A percentile compares a stretch with the other conserved stretches of the same genome.
Evolutionary conservation across 2,797 vertebrate species (phyloP).

Genomic region (Gambusia yucatana): DNA sequence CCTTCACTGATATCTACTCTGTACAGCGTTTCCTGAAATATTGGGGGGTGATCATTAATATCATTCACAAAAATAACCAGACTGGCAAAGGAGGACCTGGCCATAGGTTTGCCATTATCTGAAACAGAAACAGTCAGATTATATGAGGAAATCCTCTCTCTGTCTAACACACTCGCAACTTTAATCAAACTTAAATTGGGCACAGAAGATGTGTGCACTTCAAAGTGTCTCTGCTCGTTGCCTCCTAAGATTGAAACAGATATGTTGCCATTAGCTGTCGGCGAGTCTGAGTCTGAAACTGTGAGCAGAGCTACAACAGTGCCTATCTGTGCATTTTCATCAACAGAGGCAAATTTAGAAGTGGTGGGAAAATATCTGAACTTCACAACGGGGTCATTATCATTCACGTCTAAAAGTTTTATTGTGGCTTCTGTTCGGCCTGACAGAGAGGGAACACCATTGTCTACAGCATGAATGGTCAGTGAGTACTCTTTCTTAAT

Average conservation of each 20-base stretch:
- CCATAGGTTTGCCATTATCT: conserved; percentile 84
- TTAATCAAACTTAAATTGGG: conserved; percentile 97
- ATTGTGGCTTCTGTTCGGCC: conserved; percentile 91
- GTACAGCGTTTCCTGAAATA: conserved; percentile 91
- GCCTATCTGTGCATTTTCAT: conserved; percentile 95
- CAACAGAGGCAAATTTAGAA: conserved; percentile 95
- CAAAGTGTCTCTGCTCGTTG: conserved; percentile 96
- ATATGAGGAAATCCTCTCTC: conserved; percentile 95
- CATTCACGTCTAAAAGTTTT: conserved; percentile 92
- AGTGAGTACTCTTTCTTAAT: conserved; percentile 89
- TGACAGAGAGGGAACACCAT: conserved; percentile 88
- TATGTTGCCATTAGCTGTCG: conserved; percentile 94
- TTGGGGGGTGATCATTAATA: conserved; percentile 95
- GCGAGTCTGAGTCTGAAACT: conserved; percentile 93
- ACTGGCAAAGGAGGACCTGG: conserved; percentile 93
- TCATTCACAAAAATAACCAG: conserved; percentile 98
- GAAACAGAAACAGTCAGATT: conserved; percentile 96
- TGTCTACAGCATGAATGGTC: conserved; percentile 91
- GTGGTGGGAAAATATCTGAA: conserved; percentile 96
- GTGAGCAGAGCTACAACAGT: conserved; percentile 96
- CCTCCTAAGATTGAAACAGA: conserved; percentile 95
- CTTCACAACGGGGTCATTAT: conserved; percentile 95
- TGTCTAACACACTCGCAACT: conserved; percentile 93
- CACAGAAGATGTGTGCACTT: conserved; percentile 95
- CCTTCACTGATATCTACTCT: conserved; percentile 93